A percentile compares a stretch with the other conserved stretches of the same genome.
phyloP scores from a whole-genome alignment of 2,113 vertebrate genomes.

The Pardalotus punctatus region DNA sequence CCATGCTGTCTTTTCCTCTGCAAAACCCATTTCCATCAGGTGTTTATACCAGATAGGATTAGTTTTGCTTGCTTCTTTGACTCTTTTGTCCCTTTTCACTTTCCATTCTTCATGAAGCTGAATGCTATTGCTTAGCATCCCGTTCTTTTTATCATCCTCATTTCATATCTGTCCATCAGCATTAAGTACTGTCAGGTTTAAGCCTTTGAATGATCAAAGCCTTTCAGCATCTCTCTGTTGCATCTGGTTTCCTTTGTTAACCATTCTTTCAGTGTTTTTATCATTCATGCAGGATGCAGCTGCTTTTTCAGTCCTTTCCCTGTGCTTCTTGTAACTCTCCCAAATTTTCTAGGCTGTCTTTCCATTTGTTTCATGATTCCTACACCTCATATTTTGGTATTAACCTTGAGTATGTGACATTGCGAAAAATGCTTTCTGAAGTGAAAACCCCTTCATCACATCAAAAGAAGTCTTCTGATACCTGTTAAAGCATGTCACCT shows the following conservation, averaged over 20 bases:
- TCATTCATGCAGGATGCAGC: background rate
- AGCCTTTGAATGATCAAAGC: conserved; percentile 33
- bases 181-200: conserved; percentile 16
- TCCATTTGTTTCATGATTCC: background rate
- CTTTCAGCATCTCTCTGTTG: background rate
- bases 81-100: background rate
- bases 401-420: background rate
- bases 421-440: conserved; percentile 1
- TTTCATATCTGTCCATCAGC: conserved; percentile 36
- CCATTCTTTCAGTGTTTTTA: background rate
- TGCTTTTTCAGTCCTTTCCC: background rate
- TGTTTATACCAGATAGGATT: background rate
- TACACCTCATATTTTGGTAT: background rate
- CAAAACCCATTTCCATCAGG: background rate
- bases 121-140: background rate
- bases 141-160: background rate
- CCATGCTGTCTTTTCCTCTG: background rate
- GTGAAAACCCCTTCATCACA: background rate
- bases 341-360: background rate
- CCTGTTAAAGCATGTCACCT: background rate
- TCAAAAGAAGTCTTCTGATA: background rate
- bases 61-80: background rate
- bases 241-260: conserved; percentile 19
- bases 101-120: background rate
- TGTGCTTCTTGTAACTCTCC: background rate